Evolutionary conservation across 2,888 invertebrate species (phyloP), one percentile per base, ranked within the genome.

Genomic region (Melinaea marsaeus): DNA sequence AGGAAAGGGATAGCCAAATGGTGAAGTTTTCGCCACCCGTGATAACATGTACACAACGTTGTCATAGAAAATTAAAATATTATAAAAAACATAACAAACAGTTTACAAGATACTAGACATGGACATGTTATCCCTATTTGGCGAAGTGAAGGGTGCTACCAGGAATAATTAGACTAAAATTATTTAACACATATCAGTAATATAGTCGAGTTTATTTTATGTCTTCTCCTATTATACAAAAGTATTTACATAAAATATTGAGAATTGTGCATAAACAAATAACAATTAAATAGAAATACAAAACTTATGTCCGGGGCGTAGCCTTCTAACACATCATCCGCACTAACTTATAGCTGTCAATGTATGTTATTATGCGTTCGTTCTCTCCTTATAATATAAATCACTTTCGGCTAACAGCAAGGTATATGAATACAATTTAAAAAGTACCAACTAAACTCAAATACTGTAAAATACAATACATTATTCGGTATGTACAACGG

Each of bases 191-290:
- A 86, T 83, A 83, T 89, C 88, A 85, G 89, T 91, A 90, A 91
- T 91, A 91, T 91, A 91, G 91, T 90, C 90, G 83, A 88, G 84
- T 89, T 92, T 92, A 87, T 92, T 92, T 83, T 89, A 90, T 82
- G 87, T 84, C 84, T 89, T 85, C 85, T 88, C 84, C 90, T 91
- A 91, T 90, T 84, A 89, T 91, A 91, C 91, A 91, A 91, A 91
- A 91, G 81, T 91, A 91, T 91, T 88, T 91, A 91, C 91, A 91
- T 90, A 89, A 87, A 89, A 91, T 90, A 91, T 90, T 88, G 90
- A 91, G 88, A 91, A 88, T 90, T 90, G 91, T 91, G 91, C 91
- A 91, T 90, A 90, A 91, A 90, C 91, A 91, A 91, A 90, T 91
- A 91, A 91, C 91, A 91, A 89, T 90, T 91, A 91, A 90, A 90